Base-by-base conservation (phyloP, 2,113 vertebrate species). In the Gobiocypris rarus region DNA sequence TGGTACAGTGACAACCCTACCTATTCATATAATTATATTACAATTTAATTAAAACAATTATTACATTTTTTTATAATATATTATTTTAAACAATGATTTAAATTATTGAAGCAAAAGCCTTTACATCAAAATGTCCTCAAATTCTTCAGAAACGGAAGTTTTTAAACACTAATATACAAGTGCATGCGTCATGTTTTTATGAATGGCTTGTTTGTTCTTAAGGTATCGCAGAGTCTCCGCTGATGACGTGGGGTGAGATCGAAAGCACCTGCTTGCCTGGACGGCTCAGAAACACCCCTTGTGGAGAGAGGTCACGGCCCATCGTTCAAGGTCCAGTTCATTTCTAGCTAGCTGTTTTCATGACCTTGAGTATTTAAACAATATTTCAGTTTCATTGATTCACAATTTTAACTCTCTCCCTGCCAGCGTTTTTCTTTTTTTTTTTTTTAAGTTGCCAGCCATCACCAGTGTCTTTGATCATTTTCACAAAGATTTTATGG, bases 191-290 rank as follows among this genome's bases (percentile, higher is more conserved):
- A 11, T 77, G 5, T 69, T 50, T 17, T 67, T 5, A 7, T 73
- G 4, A 50, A 31, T 48, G 58, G 6, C 9, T 22, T 83, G 52
- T 19, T 78, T n/a, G 65, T 48, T 9, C 31, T 48, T 3, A 80
- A 99, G 97, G 97, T 88, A 93, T 97, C 41, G 93, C 93, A 0
- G 98, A 99, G 28, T 99, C 98, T 0, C 98, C 97, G 2, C 91
- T 99, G 65, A 98, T 99, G 97, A 99, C 98, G 0, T 99, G 98
- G 98, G 98, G 98, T 71, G 98, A 99, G 88, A 96, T 99, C 0
- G 98, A 99, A 90, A 97, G 96, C 89, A 99, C 98, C 0, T 98
- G 98, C 0, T 93, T 99, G 97, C 31, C 86, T 98, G 1, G 97
- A 98, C 65, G 97, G 97, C 2, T 96, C 97, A 0, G 97, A 99